Conservation (phyloP, 2,113 vertebrate genomes). For the Malurus melanocephalus region DNA sequence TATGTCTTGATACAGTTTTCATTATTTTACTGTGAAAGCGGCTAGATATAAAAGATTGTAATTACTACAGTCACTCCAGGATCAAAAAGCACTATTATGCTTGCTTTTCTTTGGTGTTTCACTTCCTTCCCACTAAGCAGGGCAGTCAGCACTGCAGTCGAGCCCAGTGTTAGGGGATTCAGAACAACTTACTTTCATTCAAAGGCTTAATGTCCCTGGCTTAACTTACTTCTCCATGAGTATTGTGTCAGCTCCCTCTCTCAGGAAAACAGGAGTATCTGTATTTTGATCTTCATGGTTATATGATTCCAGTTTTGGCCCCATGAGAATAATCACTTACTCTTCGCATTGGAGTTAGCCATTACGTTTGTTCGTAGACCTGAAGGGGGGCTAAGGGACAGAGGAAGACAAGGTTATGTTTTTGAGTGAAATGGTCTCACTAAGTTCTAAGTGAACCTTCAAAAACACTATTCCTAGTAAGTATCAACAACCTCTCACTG, state of each 20-base stretch:
- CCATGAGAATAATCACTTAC: not conserved
- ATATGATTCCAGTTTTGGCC: not conserved
- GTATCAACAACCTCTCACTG: not conserved
- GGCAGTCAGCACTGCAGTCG: fast-evolving
- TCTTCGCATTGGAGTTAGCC: not conserved
- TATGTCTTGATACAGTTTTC: not conserved
- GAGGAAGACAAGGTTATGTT: not conserved
- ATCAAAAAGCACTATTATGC: conserved; percentile 12
- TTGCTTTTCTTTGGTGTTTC: conserved; percentile 43
- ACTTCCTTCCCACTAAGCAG: not conserved
- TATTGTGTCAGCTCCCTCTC: not conserved
- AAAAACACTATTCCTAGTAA: not conserved
- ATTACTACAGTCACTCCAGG: conserved; percentile 12
- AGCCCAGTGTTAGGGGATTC: not conserved
- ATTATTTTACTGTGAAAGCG: not conserved
- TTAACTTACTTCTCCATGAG: not conserved
- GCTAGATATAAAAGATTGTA: conserved; percentile 31
- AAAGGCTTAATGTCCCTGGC: not conserved
- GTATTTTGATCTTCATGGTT: not conserved
- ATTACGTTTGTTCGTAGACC: not conserved
- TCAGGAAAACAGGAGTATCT: not conserved
- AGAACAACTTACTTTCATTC: not conserved
- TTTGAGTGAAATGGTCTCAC: not conserved
- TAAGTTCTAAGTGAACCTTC: not conserved
- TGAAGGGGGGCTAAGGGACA: not conserved